These are phyloP conservation scores for Pseudolaguvia tuberculata DNA, from an alignment of 2,113 vertebrate genomes.

Conservation along the genomic window DNA sequence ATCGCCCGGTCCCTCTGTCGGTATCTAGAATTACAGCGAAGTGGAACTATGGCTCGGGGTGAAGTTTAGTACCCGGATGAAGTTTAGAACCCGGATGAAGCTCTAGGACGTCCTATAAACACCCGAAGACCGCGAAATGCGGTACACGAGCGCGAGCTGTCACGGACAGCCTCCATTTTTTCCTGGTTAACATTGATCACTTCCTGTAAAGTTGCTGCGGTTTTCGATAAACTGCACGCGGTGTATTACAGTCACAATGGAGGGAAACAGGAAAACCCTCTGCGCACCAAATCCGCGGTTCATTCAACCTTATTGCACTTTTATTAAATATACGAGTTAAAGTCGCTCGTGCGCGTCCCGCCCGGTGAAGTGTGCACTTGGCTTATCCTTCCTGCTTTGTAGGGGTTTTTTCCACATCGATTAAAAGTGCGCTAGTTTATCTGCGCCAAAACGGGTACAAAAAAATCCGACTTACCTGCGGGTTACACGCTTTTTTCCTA, in stretches of 20 bases:
- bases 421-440: not conserved
- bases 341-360: not conserved
- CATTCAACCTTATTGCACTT: too few relatives aligned
- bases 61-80: not conserved
- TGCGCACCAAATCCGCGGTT: too few relatives aligned
- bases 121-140: too few relatives aligned
- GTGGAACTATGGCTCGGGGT: too few relatives aligned
- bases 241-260: not conserved
- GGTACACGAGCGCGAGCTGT: not conserved
- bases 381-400: not conserved
- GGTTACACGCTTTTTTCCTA: not conserved
- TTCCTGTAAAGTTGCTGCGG: constrained; percentile 24
- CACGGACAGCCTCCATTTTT: not conserved
- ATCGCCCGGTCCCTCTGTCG: not conserved
- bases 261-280: too few relatives aligned
- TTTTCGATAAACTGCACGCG: too few relatives aligned
- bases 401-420: constrained; percentile 6
- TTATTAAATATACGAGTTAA: too few relatives aligned
- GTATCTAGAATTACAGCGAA: not conserved
- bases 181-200: not conserved
- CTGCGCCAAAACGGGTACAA: not conserved
- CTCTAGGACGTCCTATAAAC: not conserved
- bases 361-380: not conserved
- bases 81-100: not conserved
- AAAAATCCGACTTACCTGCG: not conserved